phyloP scores from a whole-genome alignment of 2,797 vertebrate genomes.

The Alca torda region DNA sequence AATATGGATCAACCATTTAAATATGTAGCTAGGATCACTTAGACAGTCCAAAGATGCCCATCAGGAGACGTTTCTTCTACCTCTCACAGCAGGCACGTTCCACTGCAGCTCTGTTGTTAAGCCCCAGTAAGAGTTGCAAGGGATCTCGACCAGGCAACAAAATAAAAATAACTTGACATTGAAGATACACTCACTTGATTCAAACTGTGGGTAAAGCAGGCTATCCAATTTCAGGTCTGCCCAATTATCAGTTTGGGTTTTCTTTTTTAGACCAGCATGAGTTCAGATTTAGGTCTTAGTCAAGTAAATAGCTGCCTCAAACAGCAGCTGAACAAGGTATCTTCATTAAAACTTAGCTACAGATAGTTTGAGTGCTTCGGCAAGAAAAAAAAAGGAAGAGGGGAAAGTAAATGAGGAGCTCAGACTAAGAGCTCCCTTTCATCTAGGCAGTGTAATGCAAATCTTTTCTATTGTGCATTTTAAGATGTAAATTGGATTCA shows the following conservation, averaged over 20 bases:
- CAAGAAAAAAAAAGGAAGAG: not conserved
- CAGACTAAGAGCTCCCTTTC: slow-evolving; percentile 52
- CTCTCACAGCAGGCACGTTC: not conserved
- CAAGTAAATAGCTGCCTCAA: slow-evolving; percentile 35
- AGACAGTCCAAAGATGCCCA: not conserved
- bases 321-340: slow-evolving; percentile 35
- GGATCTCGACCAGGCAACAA: not conserved
- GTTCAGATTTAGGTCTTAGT: slow-evolving; percentile 5
- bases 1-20: not conserved
- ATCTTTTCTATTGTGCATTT: slow-evolving; percentile 50
- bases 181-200: not conserved
- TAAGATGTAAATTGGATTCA: slow-evolving; percentile 68
- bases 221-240: slow-evolving; percentile 6
- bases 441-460: slow-evolving; percentile 43
- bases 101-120: not conserved
- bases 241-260: slow-evolving; percentile 39
- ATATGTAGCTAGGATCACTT: not conserved
- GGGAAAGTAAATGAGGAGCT: slow-evolving; percentile 33
- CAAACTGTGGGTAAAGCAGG: not conserved
- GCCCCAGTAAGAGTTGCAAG: not conserved
- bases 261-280: slow-evolving; percentile 45
- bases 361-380: slow-evolving; percentile 27
- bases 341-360: slow-evolving; percentile 68
- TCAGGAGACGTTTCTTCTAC: not conserved
- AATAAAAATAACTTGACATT: not conserved